Evolutionary conservation across 2,888 invertebrate genomes (phyloP), one percentile per base, ranked within the genome.

Genomic region (Idaea aversata): DNA sequence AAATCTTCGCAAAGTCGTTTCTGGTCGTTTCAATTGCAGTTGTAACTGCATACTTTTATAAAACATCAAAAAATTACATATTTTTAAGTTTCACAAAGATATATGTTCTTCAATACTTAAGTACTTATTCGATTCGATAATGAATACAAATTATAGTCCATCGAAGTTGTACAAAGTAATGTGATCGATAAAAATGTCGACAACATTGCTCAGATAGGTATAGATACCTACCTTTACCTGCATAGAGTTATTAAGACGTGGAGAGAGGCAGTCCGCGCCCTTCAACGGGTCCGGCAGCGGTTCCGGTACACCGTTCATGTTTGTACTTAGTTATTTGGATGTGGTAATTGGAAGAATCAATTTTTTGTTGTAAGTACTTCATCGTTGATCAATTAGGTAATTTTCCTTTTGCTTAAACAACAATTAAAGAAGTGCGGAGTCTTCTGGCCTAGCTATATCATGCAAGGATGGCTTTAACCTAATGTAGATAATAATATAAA

Each of bases 211-310:
- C 47, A 47, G 10, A 36, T 36, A 36, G 36, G 47, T 47, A 36
- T 10, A 10, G 13, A 13, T 47, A 47, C 13, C 13, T 47, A 47
- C 10, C 10, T 47, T 3, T 47, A 47, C 4, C 10, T 47, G 47
- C 60, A 61, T 62, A 65, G 38, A 68, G 65, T 61, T 61, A 61
- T 63, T 68, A 72, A 75, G 78, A 77, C 77, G 75, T 62, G 68
- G 71, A 75, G 78, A 77, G 78, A 76, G 77, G 75, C 71, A 70
- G 63, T 61, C 63, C 57, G 67, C 72, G 78, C 78, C 77, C 78
- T 78, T 77, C 78, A 73, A 72, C 74, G 66, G 64, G 72, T 78
- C 78, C 78, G 78, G 77, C 74, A 75, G 38, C 58, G 38, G 77
- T 78, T 78, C 77, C 78, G 78, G 77, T 74, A 77, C 34, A 16